These are phyloP conservation scores for Danio aesculapii DNA, from an alignment of 2,797 vertebrate species.

Conservation along the genomic window DNA sequence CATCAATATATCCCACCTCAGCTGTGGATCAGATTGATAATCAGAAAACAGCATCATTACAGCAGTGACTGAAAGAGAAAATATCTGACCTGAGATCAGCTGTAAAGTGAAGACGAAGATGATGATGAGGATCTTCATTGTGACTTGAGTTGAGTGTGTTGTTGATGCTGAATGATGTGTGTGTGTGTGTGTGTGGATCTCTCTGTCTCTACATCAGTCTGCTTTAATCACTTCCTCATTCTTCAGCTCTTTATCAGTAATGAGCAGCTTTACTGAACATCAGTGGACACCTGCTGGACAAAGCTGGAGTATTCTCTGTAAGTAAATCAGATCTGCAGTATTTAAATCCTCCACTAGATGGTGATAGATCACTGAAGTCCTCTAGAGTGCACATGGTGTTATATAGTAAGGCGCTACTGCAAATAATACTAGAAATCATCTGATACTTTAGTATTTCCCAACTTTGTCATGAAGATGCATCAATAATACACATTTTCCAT, in stretches of 20 bases:
- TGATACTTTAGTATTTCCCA: no score
- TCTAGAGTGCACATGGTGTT: neutral
- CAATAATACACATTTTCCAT: no score
- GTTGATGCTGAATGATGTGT: neutral
- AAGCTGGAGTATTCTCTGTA: no score
- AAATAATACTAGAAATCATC: neutral
- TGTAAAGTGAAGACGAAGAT: neutral
- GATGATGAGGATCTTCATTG: conserved; percentile 35
- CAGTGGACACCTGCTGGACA: no score
- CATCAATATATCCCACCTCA: neutral
- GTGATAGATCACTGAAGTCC: neutral
- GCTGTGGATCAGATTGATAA: conserved; percentile 13
- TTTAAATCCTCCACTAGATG: neutral
- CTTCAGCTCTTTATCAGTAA: conserved; percentile 21
- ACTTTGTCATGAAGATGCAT: no score
- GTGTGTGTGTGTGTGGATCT: neutral
- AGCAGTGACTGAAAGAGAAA: conserved; percentile 22
- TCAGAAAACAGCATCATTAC: conserved; percentile 16
- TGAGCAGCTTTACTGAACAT: neutral
- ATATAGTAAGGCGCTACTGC: neutral
- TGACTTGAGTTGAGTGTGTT: neutral
- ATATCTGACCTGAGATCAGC: conserved; percentile 37
- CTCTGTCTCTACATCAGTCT: conserved; percentile 4
- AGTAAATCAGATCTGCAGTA: neutral
- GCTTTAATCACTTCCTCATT: neutral